Evolutionary conservation across 64 coral and sea anemone species (phyloP).

Genomic region (Acropora tenuis): DNA sequence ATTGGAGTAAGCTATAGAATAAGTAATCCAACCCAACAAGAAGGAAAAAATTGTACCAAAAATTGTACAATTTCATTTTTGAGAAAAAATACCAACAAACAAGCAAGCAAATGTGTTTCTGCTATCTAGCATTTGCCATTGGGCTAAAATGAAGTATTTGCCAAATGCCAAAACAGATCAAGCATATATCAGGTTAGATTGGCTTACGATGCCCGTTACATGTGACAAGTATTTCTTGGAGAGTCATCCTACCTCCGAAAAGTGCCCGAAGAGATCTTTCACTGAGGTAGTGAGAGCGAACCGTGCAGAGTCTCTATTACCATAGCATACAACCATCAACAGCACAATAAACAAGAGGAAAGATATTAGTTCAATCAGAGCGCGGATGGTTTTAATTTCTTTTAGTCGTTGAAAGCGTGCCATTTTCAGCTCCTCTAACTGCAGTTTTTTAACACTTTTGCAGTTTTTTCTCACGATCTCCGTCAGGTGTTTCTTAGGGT

Average conservation of each 20-base stretch:
- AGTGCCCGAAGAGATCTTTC: constrained; percentile 23
- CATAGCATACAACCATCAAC: constrained; percentile 74
- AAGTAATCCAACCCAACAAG: no score
- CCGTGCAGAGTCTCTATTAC: constrained; percentile 27
- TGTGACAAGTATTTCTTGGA: not conserved
- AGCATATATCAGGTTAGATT: not conserved
- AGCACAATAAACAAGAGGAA: constrained; percentile 53
- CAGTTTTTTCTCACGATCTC: not conserved
- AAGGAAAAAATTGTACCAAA: no score
- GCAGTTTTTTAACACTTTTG: not conserved
- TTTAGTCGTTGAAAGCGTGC: constrained; percentile 13
- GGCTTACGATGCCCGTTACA: no score
- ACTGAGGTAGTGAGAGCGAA: constrained; percentile 49
- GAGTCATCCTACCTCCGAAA: constrained; percentile 36
- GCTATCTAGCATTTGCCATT: no score
- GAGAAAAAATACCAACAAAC: no score
- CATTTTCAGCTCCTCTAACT: constrained; percentile 1
- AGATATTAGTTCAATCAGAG: constrained; percentile 26
- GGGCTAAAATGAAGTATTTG: no score
- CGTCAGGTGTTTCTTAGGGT: not conserved
- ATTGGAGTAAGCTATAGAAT: no score
- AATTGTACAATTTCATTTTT: no score
- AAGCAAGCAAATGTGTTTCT: no score
- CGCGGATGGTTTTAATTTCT: constrained; percentile 50
- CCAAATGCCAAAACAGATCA: not conserved